Base-by-base conservation (phyloP, 1,140 invertebrate species). In the Lepidostoma basale region DNA sequence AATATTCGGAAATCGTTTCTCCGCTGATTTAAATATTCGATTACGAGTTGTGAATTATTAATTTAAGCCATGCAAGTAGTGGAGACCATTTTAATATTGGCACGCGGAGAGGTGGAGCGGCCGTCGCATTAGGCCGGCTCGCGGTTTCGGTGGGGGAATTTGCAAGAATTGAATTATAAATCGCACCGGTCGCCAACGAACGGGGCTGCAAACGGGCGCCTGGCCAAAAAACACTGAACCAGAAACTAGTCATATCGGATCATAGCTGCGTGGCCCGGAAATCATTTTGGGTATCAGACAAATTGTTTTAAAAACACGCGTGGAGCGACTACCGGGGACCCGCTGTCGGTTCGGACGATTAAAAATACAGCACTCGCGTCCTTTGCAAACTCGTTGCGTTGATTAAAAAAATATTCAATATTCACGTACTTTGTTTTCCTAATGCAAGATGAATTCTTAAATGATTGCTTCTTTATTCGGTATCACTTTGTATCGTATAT, bases 81-180 rank as follows among this genome's bases (percentile, higher is more conserved):
- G n/a, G 49, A n/a, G 14, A 14, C 54, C 54, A 40, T 59, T 59
- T 40, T 39, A 59, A 59, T 59, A 59, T 59, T 59, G 30, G 54
- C 54, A 23, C 30, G 26, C 54, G 8, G 54, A 39, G 54, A 54
- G 54, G 54, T 36, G 33, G 54, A n/a, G 30, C n/a, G 33, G 36
- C 33, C 30, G 33, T 59, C 54, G 40, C 54, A 59, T 59, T 40
- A 59, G 54, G 14, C 25, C 49, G 44, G 44, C 14, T 20, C 23
- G 44, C 44, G 44, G 49, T 16, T 14, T 23, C 30, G 16, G 28
- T 9, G 16, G 49, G 42, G n/a, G 20, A 18, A 22, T 62, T 54
- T 62, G 54, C 59, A 58, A 44, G 62, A 66, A 70, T 70, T 70
- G 68, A 70, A 70, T 70, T 70, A 70, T 70, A 70, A 70, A 70